Evolutionary conservation across 2,797 vertebrate genomes (phyloP).

Genomic region (Distichodus sexfasciatus): DNA sequence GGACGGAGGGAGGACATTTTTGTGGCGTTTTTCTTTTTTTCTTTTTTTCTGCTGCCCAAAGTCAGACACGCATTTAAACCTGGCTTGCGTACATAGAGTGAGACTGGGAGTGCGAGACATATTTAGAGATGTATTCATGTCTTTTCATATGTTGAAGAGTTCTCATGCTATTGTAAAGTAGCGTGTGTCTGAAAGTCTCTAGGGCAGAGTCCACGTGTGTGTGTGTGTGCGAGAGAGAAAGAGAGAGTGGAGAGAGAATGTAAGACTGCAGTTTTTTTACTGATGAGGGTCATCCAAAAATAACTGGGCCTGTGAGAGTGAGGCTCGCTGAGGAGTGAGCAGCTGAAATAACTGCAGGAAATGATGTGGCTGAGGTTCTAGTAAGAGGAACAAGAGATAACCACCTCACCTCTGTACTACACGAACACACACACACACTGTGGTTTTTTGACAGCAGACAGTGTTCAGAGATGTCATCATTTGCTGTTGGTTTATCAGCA

Average conservation of each 20-base stretch:
- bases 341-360: slow-evolving; percentile 55
- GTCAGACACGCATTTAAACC: slow-evolving; percentile 1
- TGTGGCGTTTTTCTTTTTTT: slow-evolving; percentile 59
- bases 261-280: slow-evolving; percentile 9
- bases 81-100: background rate
- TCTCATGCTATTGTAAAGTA: no score
- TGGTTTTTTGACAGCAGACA: background rate
- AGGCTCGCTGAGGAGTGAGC: slow-evolving; percentile 44
- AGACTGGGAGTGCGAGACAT: background rate
- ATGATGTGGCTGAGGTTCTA: slow-evolving; percentile 44
- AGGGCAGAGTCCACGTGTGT: background rate
- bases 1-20: slow-evolving; percentile 67
- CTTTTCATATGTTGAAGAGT: no score
- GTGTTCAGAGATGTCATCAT: no score
- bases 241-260: background rate
- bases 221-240: background rate
- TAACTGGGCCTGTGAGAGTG: slow-evolving; percentile 69
- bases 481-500: background rate
- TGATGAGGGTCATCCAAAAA: slow-evolving; percentile 63
- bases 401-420: background rate
- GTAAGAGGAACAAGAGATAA: slow-evolving; percentile 29
- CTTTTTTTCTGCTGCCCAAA: background rate
- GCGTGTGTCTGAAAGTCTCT: no score
- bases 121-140: background rate
- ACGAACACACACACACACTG: background rate